Evolutionary conservation across 1,140 invertebrate species (phyloP), one percentile per base, ranked within the genome.

Genomic region (Pogonomyrmex californicus): DNA sequence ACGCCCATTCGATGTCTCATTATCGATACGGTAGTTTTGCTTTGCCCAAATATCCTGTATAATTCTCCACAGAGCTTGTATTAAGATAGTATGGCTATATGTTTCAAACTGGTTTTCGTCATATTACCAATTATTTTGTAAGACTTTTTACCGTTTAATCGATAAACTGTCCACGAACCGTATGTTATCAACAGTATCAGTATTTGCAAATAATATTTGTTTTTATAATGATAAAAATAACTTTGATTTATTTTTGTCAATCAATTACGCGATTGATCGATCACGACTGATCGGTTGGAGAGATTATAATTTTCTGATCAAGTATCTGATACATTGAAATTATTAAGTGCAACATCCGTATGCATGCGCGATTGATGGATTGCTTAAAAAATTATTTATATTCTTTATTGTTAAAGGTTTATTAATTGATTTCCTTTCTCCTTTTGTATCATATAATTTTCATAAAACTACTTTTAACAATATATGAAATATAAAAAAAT

Each of bases 1-100:
- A 87, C 75, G 65, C 41, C 38, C 58, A 71, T 82, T 89, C 66
- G 3, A 30, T 62, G 47, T 54, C 38, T 76, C 30, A n/a, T 51
- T n/a, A 70, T 68, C 49, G 62, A 38, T 63, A 83, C 71, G 44
- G 38, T 38, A 41, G 78, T n/a, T 68, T 58, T 36, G 65, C n/a
- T 58, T 12, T n/a, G 38, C 9, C 5, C 33, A 7, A 56, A 73
- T 75, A 44, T 70, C 44, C 23, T 41, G 78, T 38, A 58, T 33
- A 44, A 47, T 66, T 81, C 23, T 23, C 33, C 17, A 70, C 54
- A 71, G 36, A 54, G 44, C 38, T 47, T 14, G 36, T 17, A 68
- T 38, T 41, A 38, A 79, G 33, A 51, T 38, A 54, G 36, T n/a
- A 4, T 6, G 12, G 44, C 7, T 68, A 44, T 30, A 41, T 79